Conservation (phyloP, 2,888 invertebrate species). For the Octonoba sinensis region DNA sequence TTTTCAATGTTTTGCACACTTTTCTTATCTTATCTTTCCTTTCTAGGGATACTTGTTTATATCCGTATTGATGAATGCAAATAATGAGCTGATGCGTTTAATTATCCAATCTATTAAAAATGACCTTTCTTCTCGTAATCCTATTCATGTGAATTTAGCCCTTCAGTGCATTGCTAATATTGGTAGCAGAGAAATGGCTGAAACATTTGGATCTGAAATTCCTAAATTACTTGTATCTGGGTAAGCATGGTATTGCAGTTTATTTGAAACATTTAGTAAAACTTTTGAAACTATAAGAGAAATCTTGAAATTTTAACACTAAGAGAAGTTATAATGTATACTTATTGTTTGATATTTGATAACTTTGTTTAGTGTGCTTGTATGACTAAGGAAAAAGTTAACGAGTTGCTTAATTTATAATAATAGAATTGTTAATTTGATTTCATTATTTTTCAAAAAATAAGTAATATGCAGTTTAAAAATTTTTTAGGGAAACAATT, state of each 20-base stretch:
- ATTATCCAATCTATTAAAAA: slow-evolving; percentile 99
- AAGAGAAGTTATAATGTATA: neutral
- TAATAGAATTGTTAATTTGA: too few relatives aligned
- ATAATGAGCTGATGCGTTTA: slow-evolving; percentile 98
- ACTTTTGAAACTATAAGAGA: neutral
- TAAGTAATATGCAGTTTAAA: too few relatives aligned
- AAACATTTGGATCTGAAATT: slow-evolving; percentile 97
- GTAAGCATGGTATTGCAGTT: slow-evolving; percentile 73
- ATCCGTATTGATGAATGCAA: slow-evolving; percentile 98
- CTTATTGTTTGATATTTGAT: too few relatives aligned
- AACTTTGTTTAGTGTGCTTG: too few relatives aligned
- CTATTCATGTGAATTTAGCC: slow-evolving; percentile 97
- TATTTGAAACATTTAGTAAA: neutral
- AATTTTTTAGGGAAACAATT: slow-evolving; percentile 86
- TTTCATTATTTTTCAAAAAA: too few relatives aligned
- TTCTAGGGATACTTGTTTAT: slow-evolving; percentile 97
- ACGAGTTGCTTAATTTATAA: too few relatives aligned
- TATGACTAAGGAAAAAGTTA: too few relatives aligned
- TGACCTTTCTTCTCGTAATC: slow-evolving; percentile 94
- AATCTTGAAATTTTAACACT: neutral
- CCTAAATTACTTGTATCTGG: slow-evolving; percentile 98
- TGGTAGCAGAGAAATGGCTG: slow-evolving; percentile 99
- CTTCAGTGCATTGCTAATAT: slow-evolving; percentile 99
- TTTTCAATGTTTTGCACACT: slow-evolving; percentile 22
- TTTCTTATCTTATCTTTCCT: slow-evolving; percentile 53